Conservation (phyloP, 2,113 vertebrate species). For the Egretta garzetta region DNA sequence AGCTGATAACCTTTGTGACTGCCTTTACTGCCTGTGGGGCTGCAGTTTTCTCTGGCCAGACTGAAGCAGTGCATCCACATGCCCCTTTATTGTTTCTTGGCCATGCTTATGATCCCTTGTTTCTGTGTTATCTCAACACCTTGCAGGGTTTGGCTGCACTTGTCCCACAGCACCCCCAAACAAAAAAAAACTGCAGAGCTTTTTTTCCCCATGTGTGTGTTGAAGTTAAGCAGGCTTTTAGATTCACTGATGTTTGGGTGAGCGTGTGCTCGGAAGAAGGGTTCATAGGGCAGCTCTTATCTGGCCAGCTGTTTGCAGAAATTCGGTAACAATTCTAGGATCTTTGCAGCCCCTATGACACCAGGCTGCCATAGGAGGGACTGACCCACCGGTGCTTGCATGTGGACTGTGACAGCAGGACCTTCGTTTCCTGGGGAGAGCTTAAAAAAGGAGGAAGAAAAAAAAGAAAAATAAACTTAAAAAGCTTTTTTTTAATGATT, state of each 20-base stretch:
- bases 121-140: not conserved
- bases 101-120: not conserved
- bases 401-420: not conserved
- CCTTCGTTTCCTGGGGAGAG: not conserved
- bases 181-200: not conserved
- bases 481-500: not conserved
- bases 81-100: not conserved
- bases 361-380: not conserved
- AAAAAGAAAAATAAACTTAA: not conserved
- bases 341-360: not conserved
- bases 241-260: not conserved
- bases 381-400: fast-evolving
- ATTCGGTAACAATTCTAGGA: not conserved
- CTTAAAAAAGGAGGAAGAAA: not conserved
- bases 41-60: not conserved
- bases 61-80: fast-evolving
- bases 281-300: not conserved
- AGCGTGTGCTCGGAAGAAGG: not conserved
- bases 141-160: not conserved
- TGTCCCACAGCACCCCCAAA: not conserved
- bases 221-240: not conserved
- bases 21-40: not conserved
- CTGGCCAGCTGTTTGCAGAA: not conserved
- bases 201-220: not conserved
- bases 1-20: not conserved